These are phyloP conservation scores for Dysmachus trigonus DNA, from an alignment of 2,888 invertebrate genomes.

Conservation along the genomic window DNA sequence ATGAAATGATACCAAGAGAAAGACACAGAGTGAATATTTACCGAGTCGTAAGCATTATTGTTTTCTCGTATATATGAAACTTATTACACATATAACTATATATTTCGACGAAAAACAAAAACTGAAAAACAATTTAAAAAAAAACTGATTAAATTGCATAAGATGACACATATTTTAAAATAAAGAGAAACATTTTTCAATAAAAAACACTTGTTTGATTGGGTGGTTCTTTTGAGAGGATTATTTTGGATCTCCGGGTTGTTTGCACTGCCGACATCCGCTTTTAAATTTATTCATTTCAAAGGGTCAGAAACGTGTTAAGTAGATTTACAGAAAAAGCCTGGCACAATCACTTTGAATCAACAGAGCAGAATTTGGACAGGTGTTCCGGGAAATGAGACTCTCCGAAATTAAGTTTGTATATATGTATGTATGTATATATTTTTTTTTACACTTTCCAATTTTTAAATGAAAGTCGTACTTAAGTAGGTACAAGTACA, in stretches of 20 bases:
- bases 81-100: constrained; percentile 43
- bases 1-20: neutral
- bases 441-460: neutral
- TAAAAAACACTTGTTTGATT: neutral
- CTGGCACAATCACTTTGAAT: neutral
- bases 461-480: neutral
- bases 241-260: neutral
- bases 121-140: neutral
- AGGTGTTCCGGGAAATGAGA: neutral
- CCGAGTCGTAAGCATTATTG: constrained; percentile 43
- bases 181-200: constrained; percentile 38
- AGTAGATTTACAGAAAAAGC: neutral
- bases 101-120: constrained; percentile 38
- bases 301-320: neutral
- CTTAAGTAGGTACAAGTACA: neutral
- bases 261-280: neutral
- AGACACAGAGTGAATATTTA: constrained; percentile 18
- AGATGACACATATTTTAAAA: constrained; percentile 41
- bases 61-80: constrained; percentile 47
- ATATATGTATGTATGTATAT: neutral
- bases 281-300: neutral
- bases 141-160: constrained; percentile 21
- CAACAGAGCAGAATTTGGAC: neutral
- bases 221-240: neutral
- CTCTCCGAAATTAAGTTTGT: neutral